Conservation (phyloP, 2,797 vertebrate species). For the Novumbra hubbsi region DNA sequence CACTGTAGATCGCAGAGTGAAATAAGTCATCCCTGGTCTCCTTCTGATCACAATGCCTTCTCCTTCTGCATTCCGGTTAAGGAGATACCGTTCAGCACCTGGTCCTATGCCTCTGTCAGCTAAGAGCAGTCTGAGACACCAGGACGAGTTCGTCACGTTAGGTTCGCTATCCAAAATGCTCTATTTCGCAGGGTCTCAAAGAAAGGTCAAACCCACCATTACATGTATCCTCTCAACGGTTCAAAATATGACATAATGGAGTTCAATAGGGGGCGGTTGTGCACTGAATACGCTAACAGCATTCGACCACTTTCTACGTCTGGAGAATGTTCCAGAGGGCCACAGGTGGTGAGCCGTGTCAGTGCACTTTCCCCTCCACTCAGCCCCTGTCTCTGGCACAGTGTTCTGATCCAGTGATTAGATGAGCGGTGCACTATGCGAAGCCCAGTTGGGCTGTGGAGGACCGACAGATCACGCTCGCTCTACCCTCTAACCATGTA, state of each 20-base stretch:
- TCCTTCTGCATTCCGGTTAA: background rate
- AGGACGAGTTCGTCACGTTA: background rate
- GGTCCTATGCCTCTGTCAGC: background rate
- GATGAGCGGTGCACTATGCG: background rate
- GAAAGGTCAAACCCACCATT: background rate
- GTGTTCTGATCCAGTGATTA: background rate
- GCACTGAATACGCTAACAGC: too few species aligned
- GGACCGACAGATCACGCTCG: background rate
- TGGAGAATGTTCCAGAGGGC: background rate
- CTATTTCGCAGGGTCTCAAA: background rate
- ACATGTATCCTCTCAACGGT: background rate
- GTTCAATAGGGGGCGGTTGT: background rate
- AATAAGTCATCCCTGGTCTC: background rate
- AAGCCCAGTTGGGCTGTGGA: background rate
- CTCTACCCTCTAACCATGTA: background rate
- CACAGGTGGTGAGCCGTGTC: background rate
- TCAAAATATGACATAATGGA: background rate
- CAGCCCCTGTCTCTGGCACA: background rate
- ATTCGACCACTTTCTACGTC: background rate
- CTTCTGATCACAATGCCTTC: background rate
- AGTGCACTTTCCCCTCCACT: background rate
- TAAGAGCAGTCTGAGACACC: background rate
- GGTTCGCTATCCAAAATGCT: background rate
- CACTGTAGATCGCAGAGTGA: background rate
- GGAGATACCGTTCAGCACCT: background rate